Base-by-base conservation (phyloP, 2,113 vertebrate genomes). In the Jaculus jaculus region DNA sequence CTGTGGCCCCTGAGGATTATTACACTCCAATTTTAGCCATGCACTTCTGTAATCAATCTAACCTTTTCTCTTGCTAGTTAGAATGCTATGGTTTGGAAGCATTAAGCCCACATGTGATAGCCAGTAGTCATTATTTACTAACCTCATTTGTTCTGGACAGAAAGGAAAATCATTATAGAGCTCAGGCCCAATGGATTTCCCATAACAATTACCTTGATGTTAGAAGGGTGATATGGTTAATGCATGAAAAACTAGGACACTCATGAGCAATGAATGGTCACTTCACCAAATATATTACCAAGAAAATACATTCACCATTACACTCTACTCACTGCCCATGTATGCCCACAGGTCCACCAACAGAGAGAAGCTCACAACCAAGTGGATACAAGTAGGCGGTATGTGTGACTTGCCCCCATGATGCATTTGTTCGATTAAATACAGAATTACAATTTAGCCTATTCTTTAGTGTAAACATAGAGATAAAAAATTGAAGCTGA, bases 261-360 rank as follows among this genome's bases (percentile, higher is more conserved):
- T 5, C 42, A 8, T 32, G 7, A 77, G 21, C 11, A 71, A 78
- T 91, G 17, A 63, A 32, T 83, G 20, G 58, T 60, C 68, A 93
- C 1, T 80, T 66, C 18, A 95, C 61, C 30, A 61, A 65, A 34
- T 7, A 10, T 16, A 11, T 34, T 58, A 42, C 28, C 3, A 68
- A 47, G 3, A 34, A 72, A 23, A 8, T 1, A n/a, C 28, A 24
- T 54, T 77, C 18, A 23, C 42, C 39, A 23, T 4, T 39, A 4
- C 0, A 1, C 15, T 0, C 13, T 2, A 0, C n/a, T 60, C 30
- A 7, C 23, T 23, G 4, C 23, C 23, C 2, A 8, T 3, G 17
- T 15, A 30, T 2, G 5, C 5, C 4, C 13, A 32, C 20, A 68
- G n/a, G 75, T 2, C 26, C 21, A 63, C 0, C 3, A 4, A 0